Evolutionary conservation across 2,797 vertebrate species (phyloP).

Genomic region (Nannoperca obscura): DNA sequence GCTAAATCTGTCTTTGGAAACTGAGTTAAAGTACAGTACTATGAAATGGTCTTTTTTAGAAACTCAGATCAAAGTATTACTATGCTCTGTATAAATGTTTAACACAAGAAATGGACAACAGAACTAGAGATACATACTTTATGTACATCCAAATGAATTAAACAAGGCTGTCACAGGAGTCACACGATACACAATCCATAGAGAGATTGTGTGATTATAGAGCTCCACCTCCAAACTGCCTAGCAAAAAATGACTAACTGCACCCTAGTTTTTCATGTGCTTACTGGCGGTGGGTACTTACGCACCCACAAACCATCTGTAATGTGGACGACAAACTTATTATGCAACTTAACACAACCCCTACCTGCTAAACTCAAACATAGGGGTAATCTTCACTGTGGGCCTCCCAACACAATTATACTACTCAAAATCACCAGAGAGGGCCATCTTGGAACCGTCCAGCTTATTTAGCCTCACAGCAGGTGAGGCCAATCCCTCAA

Average conservation of each 20-base stretch:
- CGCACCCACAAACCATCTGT: not conserved
- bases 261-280: conserved; percentile 5
- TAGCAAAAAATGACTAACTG: not conserved
- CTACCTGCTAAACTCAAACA: not conserved
- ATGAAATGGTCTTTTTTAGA: not conserved
- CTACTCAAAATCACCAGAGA: not conserved
- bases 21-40: too few relatives aligned
- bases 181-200: not conserved
- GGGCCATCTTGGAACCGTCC: not conserved
- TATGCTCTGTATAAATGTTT: not conserved
- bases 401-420: too few relatives aligned
- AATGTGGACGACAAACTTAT: not conserved
- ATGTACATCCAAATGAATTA: not conserved
- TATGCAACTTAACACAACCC: not conserved
- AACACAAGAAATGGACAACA: not conserved
- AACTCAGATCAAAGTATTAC: not conserved
- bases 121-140: not conserved
- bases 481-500: not conserved
- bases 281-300: not conserved
- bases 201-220: not conserved
- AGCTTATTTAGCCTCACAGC: not conserved
- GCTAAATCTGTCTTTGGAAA: conserved; percentile 5
- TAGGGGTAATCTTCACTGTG: not conserved
- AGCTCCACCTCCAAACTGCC: not conserved
- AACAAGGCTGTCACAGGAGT: not conserved